Percentiles rank a stretch among this genome's conserved stretches.
phyloP scores from a whole-genome alignment of 1,140 invertebrate genomes.

The Cotesia glomerata region DNA sequence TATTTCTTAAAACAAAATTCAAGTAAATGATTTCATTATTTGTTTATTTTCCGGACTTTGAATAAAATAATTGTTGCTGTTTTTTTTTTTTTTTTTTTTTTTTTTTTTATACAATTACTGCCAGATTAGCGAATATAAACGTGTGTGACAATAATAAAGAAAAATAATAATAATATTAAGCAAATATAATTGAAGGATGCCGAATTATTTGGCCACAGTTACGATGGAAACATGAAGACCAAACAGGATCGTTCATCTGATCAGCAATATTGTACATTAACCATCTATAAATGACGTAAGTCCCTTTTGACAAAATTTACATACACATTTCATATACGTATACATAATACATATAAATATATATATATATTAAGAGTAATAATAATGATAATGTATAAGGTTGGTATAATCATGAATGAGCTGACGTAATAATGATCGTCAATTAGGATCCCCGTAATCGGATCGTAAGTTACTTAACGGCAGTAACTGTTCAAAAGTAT shows the following conservation, averaged over 20 bases:
- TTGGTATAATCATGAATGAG: conserved; percentile 18
- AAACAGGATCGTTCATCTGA: conserved; percentile 41
- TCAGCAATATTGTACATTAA: conserved; percentile 48
- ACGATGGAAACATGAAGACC: conserved; percentile 61
- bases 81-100: too few species aligned
- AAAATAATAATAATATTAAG: neutral
- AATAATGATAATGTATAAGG: neutral
- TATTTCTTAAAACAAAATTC: too few species aligned
- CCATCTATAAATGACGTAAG: conserved; percentile 62
- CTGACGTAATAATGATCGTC: conserved; percentile 24
- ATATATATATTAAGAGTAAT: too few species aligned
- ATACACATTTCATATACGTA: neutral
- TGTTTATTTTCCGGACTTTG: too few species aligned
- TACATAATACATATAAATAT: too few species aligned
- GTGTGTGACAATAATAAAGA: neutral
- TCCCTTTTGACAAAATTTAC: conserved; percentile 28
- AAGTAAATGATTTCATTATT: too few species aligned
- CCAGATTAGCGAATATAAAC: neutral
- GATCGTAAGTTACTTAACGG: neutral
- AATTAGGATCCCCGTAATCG: conserved; percentile 22
- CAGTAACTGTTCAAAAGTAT: neutral
- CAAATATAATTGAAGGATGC: conserved; percentile 32
- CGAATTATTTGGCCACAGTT: conserved; percentile 41
- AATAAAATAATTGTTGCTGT: too few species aligned
- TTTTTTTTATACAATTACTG: too few species aligned